Evolutionary conservation across 2,888 invertebrate genomes (phyloP).

Genomic region (Lasioglossum morio): DNA sequence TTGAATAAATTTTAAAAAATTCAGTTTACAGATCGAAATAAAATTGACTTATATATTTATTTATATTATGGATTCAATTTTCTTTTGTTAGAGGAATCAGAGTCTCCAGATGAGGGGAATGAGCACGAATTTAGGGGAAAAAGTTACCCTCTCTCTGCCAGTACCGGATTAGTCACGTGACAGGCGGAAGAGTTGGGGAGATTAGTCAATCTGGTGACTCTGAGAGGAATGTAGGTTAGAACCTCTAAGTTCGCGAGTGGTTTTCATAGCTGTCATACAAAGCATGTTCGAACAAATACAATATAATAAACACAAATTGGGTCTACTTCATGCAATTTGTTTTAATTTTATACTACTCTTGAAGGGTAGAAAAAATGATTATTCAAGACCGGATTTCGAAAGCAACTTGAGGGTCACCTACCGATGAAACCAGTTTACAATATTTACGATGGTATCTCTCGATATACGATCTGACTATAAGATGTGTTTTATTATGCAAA

Average conservation of each 20-base stretch:
- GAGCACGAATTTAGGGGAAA: too few relatives aligned
- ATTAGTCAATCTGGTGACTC: too few relatives aligned
- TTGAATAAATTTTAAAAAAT: neutral
- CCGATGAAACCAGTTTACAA: neutral
- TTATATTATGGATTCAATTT: too few relatives aligned
- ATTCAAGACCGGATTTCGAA: neutral
- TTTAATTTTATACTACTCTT: neutral
- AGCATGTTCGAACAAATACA: neutral
- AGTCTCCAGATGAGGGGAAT: too few relatives aligned
- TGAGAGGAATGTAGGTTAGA: neutral
- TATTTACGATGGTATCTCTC: neutral
- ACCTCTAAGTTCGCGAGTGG: neutral
- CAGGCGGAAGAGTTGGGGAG: too few relatives aligned
- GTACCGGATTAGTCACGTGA: too few relatives aligned
- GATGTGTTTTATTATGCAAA: neutral
- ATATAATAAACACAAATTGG: too few relatives aligned
- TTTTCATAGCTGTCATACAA: neutral
- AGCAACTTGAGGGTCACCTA: neutral
- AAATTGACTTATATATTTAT: too few relatives aligned
- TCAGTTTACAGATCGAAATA: too few relatives aligned
- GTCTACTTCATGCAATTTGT: neutral
- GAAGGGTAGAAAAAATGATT: neutral
- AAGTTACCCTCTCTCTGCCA: too few relatives aligned
- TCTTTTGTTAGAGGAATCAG: too few relatives aligned
- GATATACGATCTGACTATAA: neutral